These are phyloP conservation scores for Collichthys lucidus DNA, from an alignment of 2,113 vertebrate species.

Conservation along the genomic window DNA sequence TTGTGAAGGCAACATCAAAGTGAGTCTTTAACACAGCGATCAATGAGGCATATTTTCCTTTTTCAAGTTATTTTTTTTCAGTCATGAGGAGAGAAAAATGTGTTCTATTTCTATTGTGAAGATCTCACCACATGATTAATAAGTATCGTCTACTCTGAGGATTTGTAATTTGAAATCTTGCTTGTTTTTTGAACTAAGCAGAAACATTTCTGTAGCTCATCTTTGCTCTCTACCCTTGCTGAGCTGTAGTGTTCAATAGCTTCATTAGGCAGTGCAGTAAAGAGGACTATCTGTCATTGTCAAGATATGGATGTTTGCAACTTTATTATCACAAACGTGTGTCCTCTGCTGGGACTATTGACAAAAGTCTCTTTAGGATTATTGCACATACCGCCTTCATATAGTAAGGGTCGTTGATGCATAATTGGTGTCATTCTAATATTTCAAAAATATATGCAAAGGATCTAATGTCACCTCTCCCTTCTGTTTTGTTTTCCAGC, in stretches of 20 bases:
- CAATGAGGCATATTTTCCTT: conserved; percentile 2
- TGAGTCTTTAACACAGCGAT: conserved; percentile 16
- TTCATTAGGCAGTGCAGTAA: conserved; percentile 78
- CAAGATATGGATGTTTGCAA: conserved; percentile 84
- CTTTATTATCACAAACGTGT: conserved; percentile 83
- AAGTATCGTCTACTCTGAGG: conserved; percentile 14
- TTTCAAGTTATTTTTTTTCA: conserved; percentile 8
- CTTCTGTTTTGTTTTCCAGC: conserved; percentile 86
- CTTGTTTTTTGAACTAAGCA: conserved; percentile 67
- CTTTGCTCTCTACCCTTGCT: conserved; percentile 72
- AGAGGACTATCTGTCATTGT: conserved; percentile 82
- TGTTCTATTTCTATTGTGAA: conserved; percentile 12
- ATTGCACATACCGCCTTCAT: conserved; percentile 60
- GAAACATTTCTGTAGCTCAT: conserved; percentile 58
- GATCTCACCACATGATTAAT: conserved; percentile 42
- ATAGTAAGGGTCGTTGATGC: conserved; percentile 10
- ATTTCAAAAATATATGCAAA: neutral
- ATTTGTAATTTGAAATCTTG: conserved; percentile 48
- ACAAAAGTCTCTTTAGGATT: conserved; percentile 76
- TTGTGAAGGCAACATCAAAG: conserved; percentile 17
- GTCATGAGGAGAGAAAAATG: conserved; percentile 10
- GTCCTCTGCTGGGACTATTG: conserved; percentile 80
- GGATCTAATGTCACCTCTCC: conserved; percentile 44
- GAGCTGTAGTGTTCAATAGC: conserved; percentile 76
- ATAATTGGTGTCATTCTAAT: conserved; percentile 22